Percentiles rank a stretch among this genome's conserved stretches.
Evolutionary conservation across 2,888 invertebrate species (phyloP).

Genomic region (Agelastica alni): DNA sequence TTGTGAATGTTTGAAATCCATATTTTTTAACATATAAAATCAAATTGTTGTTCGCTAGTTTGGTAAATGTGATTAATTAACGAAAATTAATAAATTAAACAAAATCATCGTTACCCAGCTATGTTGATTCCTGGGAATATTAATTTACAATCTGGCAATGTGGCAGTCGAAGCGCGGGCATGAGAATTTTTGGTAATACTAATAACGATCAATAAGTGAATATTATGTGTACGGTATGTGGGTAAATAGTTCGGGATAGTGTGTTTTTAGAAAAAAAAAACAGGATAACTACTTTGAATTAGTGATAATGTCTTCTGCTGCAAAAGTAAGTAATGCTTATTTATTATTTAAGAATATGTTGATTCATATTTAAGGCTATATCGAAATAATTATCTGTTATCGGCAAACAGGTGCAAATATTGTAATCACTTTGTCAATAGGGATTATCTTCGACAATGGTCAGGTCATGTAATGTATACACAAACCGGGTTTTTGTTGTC

Average conservation of each 20-base stretch:
- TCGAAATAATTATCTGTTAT: no score
- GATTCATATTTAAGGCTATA: no score
- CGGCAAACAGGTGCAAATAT: background rate
- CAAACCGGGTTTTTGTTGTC: constrained; percentile 2
- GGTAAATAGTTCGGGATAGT: constrained; percentile 9
- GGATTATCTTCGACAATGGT: background rate
- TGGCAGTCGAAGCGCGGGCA: constrained; percentile 15
- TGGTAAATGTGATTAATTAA: no score
- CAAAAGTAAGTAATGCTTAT: constrained; percentile 16
- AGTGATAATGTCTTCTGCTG: constrained; percentile 10
- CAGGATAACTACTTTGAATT: constrained; percentile 4
- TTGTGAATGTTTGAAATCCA: no score
- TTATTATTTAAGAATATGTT: no score
- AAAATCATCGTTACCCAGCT: no score
- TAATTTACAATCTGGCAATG: background rate
- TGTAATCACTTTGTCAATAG: background rate
- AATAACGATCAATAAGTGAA: constrained; percentile 25
- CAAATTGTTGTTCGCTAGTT: no score
- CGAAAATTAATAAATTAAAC: no score
- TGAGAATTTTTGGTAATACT: constrained; percentile 24
- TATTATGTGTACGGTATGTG: constrained; percentile 7
- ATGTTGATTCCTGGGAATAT: no score
- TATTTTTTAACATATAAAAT: no score
- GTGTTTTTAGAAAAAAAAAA: constrained; percentile 16
- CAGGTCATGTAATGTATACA: no score